Base-by-base conservation (phyloP, 2,797 vertebrate species). In the Sandelia bainsii region DNA sequence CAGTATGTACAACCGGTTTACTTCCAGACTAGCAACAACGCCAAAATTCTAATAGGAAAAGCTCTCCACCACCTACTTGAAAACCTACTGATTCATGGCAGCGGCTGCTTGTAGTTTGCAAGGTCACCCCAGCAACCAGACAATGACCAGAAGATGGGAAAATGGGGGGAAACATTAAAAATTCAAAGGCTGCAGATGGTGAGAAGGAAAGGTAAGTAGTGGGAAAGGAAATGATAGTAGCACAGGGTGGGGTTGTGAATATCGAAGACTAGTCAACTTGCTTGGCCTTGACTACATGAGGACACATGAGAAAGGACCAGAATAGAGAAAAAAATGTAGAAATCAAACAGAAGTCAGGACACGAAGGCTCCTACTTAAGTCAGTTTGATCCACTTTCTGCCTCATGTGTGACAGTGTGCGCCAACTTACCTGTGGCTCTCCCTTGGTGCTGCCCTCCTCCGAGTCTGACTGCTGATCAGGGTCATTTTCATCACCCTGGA, bases 401-500 rank as follows among this genome's bases (percentile, higher is more conserved):
- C 16, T 14, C 0, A 11, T 54, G 7, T 32, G 7, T 11, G 49
- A 48, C 44, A 44, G 61, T 27, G 56, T 57, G 54, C 7, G 13
- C 22, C 0, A 6, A 1, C 29, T 91, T 94, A 98, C 98, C 96
- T 97, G 96, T 67, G 90, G 89, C 82, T 99, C 97, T 81, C 93
- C 96, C 86, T 95, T 98, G 91, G 93, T 96, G 92, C 95, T 96
- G 86, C 96, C 94, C 42, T 98, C 97, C 90, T 99, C 98, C 0
- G 96, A 95, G 91, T 99, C 98, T 0, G 96, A 98, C 2, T 94
- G 97, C 0, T 96, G 97, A 17, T 99, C 98, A 19, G 96, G 96
- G 62, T 99, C 97, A 75, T 98, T 98, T 94, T 98, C 97, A 89
- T 98, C 97, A 76, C 98, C 97, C 98, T 99, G 91, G 32, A 80